phyloP scores from a whole-genome alignment of 2,113 vertebrate species.

The Passer domesticus region DNA sequence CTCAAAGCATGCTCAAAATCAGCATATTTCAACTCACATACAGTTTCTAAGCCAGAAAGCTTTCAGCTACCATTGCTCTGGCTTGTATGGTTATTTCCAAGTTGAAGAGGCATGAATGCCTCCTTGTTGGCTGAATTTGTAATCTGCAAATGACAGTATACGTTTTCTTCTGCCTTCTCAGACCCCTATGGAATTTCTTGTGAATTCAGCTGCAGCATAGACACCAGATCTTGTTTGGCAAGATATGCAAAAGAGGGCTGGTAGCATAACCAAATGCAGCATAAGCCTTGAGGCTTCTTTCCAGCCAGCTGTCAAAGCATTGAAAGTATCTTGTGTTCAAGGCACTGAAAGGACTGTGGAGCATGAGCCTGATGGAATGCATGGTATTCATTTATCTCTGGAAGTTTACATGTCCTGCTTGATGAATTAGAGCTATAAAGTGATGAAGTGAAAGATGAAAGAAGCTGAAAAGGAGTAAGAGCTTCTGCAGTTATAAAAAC shows the following conservation, averaged over 20 bases:
- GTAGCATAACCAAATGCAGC: not conserved
- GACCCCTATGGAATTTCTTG: not conserved
- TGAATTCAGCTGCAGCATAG: not conserved
- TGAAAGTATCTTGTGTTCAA: not conserved
- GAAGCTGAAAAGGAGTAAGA: not conserved
- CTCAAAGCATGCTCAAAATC: not conserved
- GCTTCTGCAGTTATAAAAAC: not conserved
- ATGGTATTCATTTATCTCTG: not conserved
- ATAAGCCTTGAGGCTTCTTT: constrained; percentile 6
- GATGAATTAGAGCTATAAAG: not conserved
- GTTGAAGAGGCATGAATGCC: not conserved
- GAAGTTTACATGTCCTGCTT: not conserved
- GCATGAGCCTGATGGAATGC: constrained; percentile 8
- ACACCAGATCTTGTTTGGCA: constrained; percentile 12
- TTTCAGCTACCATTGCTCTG: not conserved
- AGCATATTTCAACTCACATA: not conserved
- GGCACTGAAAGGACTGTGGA: not conserved
- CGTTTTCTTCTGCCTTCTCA: not conserved
- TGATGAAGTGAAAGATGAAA: not conserved
- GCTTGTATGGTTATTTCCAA: not conserved
- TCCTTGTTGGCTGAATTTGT: not conserved
- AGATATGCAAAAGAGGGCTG: not conserved
- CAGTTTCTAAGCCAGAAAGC: not conserved
- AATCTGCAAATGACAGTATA: not conserved
- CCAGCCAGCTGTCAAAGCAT: constrained; percentile 17